phyloP scores from a whole-genome alignment of 2,797 vertebrate species.

The Sphenodon punctatus region DNA sequence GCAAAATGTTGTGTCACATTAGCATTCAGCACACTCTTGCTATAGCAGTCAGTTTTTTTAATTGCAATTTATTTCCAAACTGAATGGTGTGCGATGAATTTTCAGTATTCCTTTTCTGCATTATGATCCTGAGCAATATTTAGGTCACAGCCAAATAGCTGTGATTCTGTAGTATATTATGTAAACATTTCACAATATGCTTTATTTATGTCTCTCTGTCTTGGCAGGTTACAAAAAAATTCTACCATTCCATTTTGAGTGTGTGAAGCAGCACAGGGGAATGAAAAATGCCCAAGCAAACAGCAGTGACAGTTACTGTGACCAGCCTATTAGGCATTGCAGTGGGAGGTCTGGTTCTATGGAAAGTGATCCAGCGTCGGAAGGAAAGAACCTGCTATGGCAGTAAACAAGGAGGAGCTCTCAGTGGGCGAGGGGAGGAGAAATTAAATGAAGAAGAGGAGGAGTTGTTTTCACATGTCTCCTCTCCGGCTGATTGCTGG shows the following conservation, averaged over 20 bases:
- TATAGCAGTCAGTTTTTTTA: not conserved
- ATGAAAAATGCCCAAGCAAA: conserved; percentile 84
- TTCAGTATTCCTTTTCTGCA: not conserved
- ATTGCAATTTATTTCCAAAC: not conserved
- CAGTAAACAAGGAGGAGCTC: not conserved
- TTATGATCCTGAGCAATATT: not conserved
- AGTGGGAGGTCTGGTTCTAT: conserved; percentile 87
- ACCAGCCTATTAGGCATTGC: conserved; percentile 85
- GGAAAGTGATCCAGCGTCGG: conserved; percentile 80
- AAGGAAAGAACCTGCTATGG: conserved; percentile 62
- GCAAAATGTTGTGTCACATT: not conserved
- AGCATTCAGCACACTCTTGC: not conserved
- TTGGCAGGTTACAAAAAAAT: conserved; percentile 54
- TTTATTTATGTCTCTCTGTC: conserved; percentile 24
- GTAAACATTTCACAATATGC: no score
- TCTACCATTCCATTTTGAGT: conserved; percentile 32
- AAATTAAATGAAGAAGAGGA: conserved; percentile 10
- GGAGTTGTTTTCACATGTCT: conserved; percentile 15
- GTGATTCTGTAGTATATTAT: not conserved
- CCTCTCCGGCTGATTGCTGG: conserved; percentile 56
- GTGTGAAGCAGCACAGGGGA: conserved; percentile 17
- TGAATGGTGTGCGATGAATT: not conserved
- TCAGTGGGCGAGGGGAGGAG: not conserved
- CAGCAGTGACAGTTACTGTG: conserved; percentile 79
- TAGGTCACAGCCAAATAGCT: not conserved